Base-by-base conservation (phyloP, 2,113 vertebrate species). In the Anguilla japonica region DNA sequence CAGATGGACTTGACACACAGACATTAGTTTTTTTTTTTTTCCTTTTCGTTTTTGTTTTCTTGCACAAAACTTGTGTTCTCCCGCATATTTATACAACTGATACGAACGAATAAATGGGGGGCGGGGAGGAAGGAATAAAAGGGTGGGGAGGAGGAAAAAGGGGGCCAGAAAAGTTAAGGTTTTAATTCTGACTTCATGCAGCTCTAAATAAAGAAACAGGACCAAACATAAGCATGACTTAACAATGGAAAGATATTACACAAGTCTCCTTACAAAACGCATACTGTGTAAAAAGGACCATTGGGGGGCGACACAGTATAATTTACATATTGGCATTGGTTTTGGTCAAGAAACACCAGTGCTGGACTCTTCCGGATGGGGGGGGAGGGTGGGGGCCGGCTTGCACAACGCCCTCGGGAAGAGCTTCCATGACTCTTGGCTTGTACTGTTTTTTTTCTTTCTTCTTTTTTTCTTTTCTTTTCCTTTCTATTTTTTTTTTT, bases 291-390 rank as follows among this genome's bases (percentile, higher is more conserved):
- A 98, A 98, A 98, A 97, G 97, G 96, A 97, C 97, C 98, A 97
- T 96, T 97, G 97, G 96, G 96, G 97, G 96, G 96, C 97, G 97
- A 98, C 96, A 94, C 90, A 79, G 96, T 95, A 96, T 97, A 97
- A 97, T 97, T 97, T 98, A 98, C 97, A 98, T 95, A 96, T 97
- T 98, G 97, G 96, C 97, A 98, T 98, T 92, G 34, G 96, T 98
- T 99, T 99, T 98, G 97, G 98, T 98, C 97, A 95, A 97, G 96
- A 97, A 96, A 97, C 96, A 96, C 96, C 96, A 96, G 95, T 95
- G 96, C 94, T 93, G 94, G 94, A 95, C 93, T 94, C 92, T 88
- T 92, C 96, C 94, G 94, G 50, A 53, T 13, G 50, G 50, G 7
- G 50, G 3, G 60, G 93, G 18, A 91, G 91, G 93, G 18, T 20